These are phyloP conservation scores for Lydus trimaculatus DNA, from an alignment of 2,888 invertebrate genomes.

Conservation along the genomic window DNA sequence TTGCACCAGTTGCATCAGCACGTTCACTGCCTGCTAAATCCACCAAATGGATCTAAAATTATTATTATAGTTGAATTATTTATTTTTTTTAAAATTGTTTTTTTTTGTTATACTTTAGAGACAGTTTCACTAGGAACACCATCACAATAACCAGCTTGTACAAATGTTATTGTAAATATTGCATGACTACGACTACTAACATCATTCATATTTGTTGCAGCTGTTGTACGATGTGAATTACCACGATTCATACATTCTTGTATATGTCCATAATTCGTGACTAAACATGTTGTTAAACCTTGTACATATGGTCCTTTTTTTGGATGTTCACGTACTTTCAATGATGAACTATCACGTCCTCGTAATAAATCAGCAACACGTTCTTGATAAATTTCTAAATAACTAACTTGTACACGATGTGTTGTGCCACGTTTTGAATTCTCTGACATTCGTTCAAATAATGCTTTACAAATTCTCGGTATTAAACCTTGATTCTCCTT, in stretches of 20 bases:
- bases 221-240: constrained; percentile 84
- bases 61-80: too few species aligned
- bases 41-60: constrained; percentile 74
- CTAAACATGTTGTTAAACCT: constrained; percentile 83
- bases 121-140: constrained; percentile 90
- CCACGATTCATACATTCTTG: constrained; percentile 75
- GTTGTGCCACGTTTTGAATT: constrained; percentile 83
- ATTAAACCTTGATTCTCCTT: constrained; percentile 83
- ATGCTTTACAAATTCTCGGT: constrained; percentile 83
- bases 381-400: constrained; percentile 70
- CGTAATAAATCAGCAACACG: constrained; percentile 74
- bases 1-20: constrained; percentile 89
- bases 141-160: constrained; percentile 86
- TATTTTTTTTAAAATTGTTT: neutral
- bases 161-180: constrained; percentile 89
- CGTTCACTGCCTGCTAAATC: constrained; percentile 91
- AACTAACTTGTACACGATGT: constrained; percentile 83
- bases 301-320: constrained; percentile 83
- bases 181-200: constrained; percentile 91
- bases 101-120: constrained; percentile 69
- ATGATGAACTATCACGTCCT: constrained; percentile 59
- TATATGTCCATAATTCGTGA: constrained; percentile 86
- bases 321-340: constrained; percentile 78
- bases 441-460: constrained; percentile 82
- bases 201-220: constrained; percentile 92